phyloP scores from a whole-genome alignment of 2,113 vertebrate species.

The Bungarus multicinctus region DNA sequence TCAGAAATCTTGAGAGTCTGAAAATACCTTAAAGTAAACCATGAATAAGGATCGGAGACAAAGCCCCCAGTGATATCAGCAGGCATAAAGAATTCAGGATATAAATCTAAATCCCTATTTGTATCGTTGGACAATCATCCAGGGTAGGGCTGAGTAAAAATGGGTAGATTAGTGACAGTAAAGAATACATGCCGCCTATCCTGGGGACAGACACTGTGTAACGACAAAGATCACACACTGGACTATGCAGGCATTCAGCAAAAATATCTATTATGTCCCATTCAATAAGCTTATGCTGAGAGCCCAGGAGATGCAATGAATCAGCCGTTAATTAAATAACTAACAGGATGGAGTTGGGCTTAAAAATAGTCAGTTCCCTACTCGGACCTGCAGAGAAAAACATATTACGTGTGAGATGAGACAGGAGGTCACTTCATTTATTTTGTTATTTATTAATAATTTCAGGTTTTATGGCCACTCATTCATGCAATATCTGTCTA shows the following conservation, averaged over 20 bases:
- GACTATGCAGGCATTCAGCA: neutral
- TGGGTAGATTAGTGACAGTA: neutral
- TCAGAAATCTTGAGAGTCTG: neutral
- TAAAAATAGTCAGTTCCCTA: neutral
- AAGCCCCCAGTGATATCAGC: neutral
- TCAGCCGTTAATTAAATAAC: neutral
- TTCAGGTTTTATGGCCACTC: neutral
- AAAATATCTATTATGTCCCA: neutral
- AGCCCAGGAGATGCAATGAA: neutral
- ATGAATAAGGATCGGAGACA: neutral
- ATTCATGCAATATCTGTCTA: neutral
- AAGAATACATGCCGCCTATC: neutral
- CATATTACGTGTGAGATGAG: neutral
- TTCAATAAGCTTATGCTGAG: neutral
- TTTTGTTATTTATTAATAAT: neutral
- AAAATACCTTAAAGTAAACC: neutral
- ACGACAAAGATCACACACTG: neutral
- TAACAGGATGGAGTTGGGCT: neutral
- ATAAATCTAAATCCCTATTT: constrained; percentile 7
- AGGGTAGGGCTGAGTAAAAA: neutral
- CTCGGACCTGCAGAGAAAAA: neutral
- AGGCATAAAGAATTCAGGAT: neutral
- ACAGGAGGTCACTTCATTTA: neutral
- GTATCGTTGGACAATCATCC: neutral
- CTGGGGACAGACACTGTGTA: neutral